Percentiles rank a stretch among this genome's conserved stretches.
These are phyloP conservation scores for Camponotus pennsylvanicus DNA, from an alignment of 1,140 invertebrate species.

Conservation along the genomic window DNA sequence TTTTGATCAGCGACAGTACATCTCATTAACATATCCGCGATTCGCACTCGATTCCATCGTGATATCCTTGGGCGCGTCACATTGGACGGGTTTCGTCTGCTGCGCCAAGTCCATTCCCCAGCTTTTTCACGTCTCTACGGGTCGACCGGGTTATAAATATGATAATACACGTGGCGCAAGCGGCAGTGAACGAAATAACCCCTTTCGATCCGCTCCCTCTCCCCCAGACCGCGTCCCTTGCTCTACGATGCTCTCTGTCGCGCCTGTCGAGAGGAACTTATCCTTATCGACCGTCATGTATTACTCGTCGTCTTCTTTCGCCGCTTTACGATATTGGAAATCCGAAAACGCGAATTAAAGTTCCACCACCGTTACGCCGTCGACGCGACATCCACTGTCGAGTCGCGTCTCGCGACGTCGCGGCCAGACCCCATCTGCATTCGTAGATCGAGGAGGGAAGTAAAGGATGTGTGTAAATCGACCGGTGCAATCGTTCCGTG, in stretches of 20 bases:
- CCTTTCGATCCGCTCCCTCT: slow-evolving; percentile 74
- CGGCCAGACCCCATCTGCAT: slow-evolving; percentile 45
- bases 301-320: slow-evolving; percentile 76
- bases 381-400: slow-evolving; percentile 20
- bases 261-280: slow-evolving; percentile 62
- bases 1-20: slow-evolving; percentile 6
- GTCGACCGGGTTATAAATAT: slow-evolving; percentile 82
- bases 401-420: slow-evolving; percentile 31
- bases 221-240: slow-evolving; percentile 61
- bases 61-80: slow-evolving; percentile 44
- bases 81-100: slow-evolving; percentile 49
- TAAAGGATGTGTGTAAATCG: slow-evolving; percentile 67
- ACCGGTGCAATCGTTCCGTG: slow-evolving; percentile 34
- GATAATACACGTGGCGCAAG: slow-evolving; percentile 79
- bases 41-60: slow-evolving; percentile 30
- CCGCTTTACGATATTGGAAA: slow-evolving; percentile 80
- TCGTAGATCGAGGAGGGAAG: slow-evolving; percentile 46
- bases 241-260: not conserved
- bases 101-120: slow-evolving; percentile 38
- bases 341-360: slow-evolving; percentile 82
- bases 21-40: slow-evolving; percentile 45
- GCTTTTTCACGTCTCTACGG: slow-evolving; percentile 72
- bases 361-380: slow-evolving; percentile 62
- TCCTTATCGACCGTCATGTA: slow-evolving; percentile 76
- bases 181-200: slow-evolving; percentile 81